A percentile compares a stretch with the other conserved stretches of the same genome.
Conservation (phyloP, 1,140 invertebrate genomes). For the Aphidius gifuensis region DNA sequence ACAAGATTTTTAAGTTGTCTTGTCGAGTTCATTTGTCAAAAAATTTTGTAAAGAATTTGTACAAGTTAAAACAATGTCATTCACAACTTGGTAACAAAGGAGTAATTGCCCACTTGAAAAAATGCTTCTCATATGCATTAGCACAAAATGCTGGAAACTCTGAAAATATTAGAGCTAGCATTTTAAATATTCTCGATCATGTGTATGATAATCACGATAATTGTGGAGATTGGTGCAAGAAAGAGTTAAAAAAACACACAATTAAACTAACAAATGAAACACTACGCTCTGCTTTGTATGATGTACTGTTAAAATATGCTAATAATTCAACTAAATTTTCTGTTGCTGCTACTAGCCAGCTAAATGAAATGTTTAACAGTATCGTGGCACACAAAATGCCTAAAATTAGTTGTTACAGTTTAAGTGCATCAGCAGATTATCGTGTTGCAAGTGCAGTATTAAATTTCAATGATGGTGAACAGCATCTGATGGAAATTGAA, state of each 20-base stretch:
- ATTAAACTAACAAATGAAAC: constrained; percentile 23
- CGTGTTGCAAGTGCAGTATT: constrained; percentile 26
- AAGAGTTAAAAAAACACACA: constrained; percentile 3
- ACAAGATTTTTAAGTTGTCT: background rate
- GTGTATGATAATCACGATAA: background rate
- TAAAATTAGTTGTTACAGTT: constrained; percentile 30
- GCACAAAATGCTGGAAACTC: background rate
- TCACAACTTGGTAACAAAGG: background rate
- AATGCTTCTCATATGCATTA: background rate
- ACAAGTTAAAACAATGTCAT: background rate
- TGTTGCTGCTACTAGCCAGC: constrained; percentile 32
- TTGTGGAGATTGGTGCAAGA: background rate
- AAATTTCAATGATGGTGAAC: constrained; percentile 29
- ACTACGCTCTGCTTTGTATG: constrained; percentile 24
- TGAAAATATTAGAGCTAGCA: background rate
- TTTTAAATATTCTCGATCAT: background rate
- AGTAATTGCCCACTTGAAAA: background rate
- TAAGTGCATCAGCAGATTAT: constrained; percentile 27
- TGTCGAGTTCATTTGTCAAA: background rate
- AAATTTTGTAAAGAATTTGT: background rate
- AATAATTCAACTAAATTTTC: constrained; percentile 30
- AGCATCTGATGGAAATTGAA: constrained; percentile 16
- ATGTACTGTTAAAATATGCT: constrained; percentile 30
- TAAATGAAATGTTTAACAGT: constrained; percentile 33
- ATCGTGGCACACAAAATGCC: constrained; percentile 29